Evolutionary conservation across 2,797 vertebrate genomes (phyloP).

Genomic region (Antrozous pallidus): DNA sequence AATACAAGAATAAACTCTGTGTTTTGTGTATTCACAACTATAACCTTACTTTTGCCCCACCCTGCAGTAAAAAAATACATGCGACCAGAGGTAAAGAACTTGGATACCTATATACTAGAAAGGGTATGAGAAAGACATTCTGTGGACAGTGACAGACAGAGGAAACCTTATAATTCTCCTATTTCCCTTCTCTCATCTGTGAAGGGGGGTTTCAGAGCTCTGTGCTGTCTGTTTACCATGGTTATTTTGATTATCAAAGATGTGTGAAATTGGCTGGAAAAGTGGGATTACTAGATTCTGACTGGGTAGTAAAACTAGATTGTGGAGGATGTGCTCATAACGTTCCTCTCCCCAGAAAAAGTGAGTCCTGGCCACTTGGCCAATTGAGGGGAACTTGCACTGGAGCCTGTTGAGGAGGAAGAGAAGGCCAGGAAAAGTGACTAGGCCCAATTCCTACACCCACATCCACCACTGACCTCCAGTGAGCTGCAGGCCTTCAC

Average conservation of each 20-base stretch:
- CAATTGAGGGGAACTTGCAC: neutral
- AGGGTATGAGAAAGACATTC: neutral
- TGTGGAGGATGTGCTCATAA: neutral
- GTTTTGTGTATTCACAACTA: neutral
- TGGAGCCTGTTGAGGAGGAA: neutral
- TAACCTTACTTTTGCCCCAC: neutral
- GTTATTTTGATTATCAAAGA: neutral
- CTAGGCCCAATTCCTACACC: neutral
- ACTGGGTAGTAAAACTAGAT: neutral
- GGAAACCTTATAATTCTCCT: neutral
- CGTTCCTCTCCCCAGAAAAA: neutral
- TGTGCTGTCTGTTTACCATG: neutral
- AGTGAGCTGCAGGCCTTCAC: neutral
- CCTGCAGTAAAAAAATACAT: neutral
- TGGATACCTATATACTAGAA: neutral
- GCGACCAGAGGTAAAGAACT: neutral
- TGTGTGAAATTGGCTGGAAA: constrained; percentile 13
- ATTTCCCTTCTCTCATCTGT: neutral
- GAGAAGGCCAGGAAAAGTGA: neutral
- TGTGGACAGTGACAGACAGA: neutral
- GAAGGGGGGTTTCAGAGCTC: neutral
- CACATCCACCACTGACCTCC: too few relatives aligned
- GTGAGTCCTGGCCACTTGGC: neutral
- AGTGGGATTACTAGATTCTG: neutral
- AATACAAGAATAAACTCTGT: neutral